Conservation (phyloP, 2,113 vertebrate genomes). For the Trogon melanurus region DNA sequence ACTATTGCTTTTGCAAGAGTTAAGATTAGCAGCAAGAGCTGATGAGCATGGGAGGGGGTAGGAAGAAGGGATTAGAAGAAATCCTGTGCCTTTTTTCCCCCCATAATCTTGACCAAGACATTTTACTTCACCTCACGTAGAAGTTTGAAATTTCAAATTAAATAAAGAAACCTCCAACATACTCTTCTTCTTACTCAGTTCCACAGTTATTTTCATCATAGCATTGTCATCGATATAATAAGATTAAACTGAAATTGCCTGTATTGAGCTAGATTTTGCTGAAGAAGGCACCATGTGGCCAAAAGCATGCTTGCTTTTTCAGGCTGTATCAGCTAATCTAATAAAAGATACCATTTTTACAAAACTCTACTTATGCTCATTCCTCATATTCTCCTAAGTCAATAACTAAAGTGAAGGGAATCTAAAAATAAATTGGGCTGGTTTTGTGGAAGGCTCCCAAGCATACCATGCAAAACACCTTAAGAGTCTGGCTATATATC, state of each 20-base stretch:
- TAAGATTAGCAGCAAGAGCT: neutral
- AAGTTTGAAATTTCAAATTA: neutral
- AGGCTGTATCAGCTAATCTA: slow-evolving; percentile 64
- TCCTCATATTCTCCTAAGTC: slow-evolving; percentile 46
- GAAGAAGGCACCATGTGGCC: slow-evolving; percentile 27
- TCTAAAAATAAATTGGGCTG: slow-evolving; percentile 40
- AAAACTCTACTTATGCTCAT: neutral
- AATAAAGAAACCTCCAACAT: neutral
- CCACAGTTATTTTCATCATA: neutral
- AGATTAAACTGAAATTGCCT: slow-evolving; percentile 20
- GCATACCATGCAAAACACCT: neutral
- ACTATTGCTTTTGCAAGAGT: neutral
- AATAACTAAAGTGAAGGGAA: slow-evolving; percentile 53
- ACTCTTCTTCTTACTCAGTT: neutral
- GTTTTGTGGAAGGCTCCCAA: neutral
- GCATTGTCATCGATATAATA: neutral
- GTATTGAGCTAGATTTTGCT: slow-evolving; percentile 50
- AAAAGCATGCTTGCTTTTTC: slow-evolving; percentile 23
- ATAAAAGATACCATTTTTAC: slow-evolving; percentile 57
- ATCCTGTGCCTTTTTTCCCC: neutral
- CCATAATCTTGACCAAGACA: neutral
- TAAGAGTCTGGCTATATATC: neutral
- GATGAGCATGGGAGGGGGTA: neutral
- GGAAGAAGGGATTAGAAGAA: neutral
- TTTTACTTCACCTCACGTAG: neutral